phyloP scores from a whole-genome alignment of 2,797 vertebrate species.

The Notamacropus eugenii region DNA sequence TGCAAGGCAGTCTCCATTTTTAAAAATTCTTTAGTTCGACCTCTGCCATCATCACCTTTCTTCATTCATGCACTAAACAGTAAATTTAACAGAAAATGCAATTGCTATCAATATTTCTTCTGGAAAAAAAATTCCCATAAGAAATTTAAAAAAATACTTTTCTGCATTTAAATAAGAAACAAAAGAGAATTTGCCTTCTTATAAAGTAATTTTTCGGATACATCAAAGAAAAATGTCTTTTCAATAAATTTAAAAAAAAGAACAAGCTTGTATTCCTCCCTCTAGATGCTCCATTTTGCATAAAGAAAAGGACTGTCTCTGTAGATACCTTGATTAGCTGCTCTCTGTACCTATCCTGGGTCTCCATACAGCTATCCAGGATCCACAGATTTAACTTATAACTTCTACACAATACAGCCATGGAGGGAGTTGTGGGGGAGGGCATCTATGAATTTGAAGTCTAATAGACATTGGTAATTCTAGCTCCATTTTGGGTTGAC shows the following conservation, averaged over 20 bases:
- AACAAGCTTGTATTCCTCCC: neutral
- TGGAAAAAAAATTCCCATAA: neutral
- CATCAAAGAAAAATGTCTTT: neutral
- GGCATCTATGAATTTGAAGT: neutral
- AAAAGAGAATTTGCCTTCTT: neutral
- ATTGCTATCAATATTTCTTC: neutral
- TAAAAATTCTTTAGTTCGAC: neutral
- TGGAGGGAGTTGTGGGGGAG: neutral
- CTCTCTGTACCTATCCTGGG: neutral
- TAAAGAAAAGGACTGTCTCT: neutral
- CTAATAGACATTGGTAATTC: neutral
- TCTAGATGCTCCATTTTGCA: neutral
- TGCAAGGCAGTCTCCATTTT: neutral
- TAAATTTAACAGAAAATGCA: neutral
- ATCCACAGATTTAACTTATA: neutral
- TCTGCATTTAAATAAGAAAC: neutral
- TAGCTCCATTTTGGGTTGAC: slow-evolving; percentile 3
- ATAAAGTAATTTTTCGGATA: neutral
- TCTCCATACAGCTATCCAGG: neutral
- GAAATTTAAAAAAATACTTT: neutral
- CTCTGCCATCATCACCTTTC: neutral
- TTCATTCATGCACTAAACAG: neutral
- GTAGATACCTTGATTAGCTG: neutral
- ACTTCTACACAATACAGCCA: neutral
- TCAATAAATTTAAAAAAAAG: neutral